phyloP scores from a whole-genome alignment of 2,888 invertebrate species.

The Habrosyne pyritoides region DNA sequence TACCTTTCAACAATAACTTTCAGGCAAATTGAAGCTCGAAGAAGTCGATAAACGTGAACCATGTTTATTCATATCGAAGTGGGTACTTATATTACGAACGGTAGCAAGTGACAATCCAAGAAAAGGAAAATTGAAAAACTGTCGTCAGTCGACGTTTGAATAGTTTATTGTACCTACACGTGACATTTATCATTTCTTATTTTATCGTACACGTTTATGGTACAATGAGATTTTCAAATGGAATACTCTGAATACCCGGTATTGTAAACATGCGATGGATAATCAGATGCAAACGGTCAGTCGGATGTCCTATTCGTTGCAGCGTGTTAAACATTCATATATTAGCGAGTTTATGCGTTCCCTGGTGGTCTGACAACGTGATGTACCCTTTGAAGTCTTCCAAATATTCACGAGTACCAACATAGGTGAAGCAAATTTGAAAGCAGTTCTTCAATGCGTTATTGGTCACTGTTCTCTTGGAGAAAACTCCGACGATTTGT shows the following conservation, averaged over 20 bases:
- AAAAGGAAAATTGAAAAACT: neutral
- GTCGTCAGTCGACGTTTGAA: neutral
- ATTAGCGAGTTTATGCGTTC: conserved; percentile 46
- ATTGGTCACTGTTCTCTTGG: conserved; percentile 54
- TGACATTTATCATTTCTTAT: too few species aligned
- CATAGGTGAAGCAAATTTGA: conserved; percentile 67
- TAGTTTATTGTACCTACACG: neutral
- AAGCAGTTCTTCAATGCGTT: conserved; percentile 54
- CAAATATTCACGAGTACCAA: conserved; percentile 47
- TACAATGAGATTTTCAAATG: neutral
- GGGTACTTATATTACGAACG: neutral
- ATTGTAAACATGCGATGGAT: neutral
- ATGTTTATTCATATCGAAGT: neutral
- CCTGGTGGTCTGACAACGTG: conserved; percentile 54
- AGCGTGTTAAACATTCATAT: conserved; percentile 30
- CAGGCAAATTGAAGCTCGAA: neutral
- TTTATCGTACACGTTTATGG: too few species aligned
- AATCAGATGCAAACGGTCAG: neutral
- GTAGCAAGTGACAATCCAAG: neutral
- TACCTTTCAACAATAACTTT: neutral
- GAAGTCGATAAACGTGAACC: neutral
- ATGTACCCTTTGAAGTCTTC: conserved; percentile 41
- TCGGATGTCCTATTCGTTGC: neutral
- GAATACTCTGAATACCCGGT: neutral
- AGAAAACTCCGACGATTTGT: conserved; percentile 43